Evolutionary conservation across 2,797 vertebrate species (phyloP).

Genomic region (Chelon labrosus): DNA sequence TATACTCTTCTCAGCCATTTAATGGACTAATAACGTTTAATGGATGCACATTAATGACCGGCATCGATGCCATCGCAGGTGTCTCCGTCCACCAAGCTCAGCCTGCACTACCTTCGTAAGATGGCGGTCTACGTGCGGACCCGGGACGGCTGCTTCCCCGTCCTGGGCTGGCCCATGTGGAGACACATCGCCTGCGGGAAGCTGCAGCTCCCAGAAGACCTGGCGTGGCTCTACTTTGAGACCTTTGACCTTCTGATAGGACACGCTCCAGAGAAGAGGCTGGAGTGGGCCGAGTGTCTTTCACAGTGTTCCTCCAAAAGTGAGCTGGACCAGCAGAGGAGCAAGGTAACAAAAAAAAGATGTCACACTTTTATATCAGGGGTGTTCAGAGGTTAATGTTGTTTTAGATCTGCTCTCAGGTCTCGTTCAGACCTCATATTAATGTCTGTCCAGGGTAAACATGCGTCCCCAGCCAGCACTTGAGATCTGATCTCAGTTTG

Average conservation of each 20-base stretch:
- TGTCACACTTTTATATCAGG: too few relatives aligned
- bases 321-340: slow-evolving; percentile 90
- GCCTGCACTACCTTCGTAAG: slow-evolving; percentile 93
- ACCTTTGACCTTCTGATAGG: slow-evolving; percentile 88
- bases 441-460: too few relatives aligned
- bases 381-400: too few relatives aligned
- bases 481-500: too few relatives aligned
- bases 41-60: background rate
- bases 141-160: slow-evolving; percentile 90
- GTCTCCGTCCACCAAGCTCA: slow-evolving; percentile 87
- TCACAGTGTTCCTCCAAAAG: slow-evolving; percentile 88
- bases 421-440: too few relatives aligned
- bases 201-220: slow-evolving; percentile 90
- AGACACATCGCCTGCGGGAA: slow-evolving; percentile 96
- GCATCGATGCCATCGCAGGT: slow-evolving; percentile 47
- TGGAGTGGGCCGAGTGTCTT: slow-evolving; percentile 91
- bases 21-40: background rate
- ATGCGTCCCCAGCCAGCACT: too few relatives aligned
- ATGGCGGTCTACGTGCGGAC: slow-evolving; percentile 90
- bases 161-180: slow-evolving; percentile 91
- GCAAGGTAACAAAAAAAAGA: too few relatives aligned
- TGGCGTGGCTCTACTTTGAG: slow-evolving; percentile 97
- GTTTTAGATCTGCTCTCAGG: too few relatives aligned
- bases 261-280: slow-evolving; percentile 79
- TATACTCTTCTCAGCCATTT: background rate